Evolutionary conservation across 2,888 invertebrate species (phyloP), one percentile per base, ranked within the genome.

Genomic region (Epicampocera succincta): DNA sequence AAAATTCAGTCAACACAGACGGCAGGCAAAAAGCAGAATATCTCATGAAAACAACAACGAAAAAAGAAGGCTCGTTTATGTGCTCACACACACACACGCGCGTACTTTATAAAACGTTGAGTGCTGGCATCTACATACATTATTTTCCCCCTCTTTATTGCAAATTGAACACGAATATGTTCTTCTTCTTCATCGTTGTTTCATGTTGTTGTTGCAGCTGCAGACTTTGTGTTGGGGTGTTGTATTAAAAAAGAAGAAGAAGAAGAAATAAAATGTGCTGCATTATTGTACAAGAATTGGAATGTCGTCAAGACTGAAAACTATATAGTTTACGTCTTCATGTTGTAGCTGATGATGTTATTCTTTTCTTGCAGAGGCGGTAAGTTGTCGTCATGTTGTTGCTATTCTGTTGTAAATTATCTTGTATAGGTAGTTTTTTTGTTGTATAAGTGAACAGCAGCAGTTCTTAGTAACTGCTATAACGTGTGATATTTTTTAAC

Each of bases 1-100:
- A 48, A 56, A 33, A 33, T 11, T 63, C 65, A 56, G 73, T 63
- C 63, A 68, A 68, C 76, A 61, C 63, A 66, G 38, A 15, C 69
- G 78, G 65, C 72, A 72, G 58, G 69, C 9, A 50, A 21, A 17
- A 56, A 54, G 33, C 60, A 73, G 42, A 40, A 68, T 63, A 61
- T 77, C 77, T 50, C 69, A 73, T 73, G 65, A 58, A 79, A 63
- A 54, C 50, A 25, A 25, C 48, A 61, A 8, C 33, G 42, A 63
- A 69, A 71, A 82, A 82, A 82, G 82, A 82, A 78, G 82, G 82
- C 82, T 82, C 81, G 81, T 71, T 82, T 74, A 56, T 63, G 38
- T 65, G n/a, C n/a, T n/a, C n/a, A n/a, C n/a, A n/a, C n/a, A n/a
- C n/a, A 66, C 42, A 56, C 44, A 68, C 25, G 54, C 9, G 8